phyloP scores from a whole-genome alignment of 1,140 invertebrate species.

The Drosophila funebris region DNA sequence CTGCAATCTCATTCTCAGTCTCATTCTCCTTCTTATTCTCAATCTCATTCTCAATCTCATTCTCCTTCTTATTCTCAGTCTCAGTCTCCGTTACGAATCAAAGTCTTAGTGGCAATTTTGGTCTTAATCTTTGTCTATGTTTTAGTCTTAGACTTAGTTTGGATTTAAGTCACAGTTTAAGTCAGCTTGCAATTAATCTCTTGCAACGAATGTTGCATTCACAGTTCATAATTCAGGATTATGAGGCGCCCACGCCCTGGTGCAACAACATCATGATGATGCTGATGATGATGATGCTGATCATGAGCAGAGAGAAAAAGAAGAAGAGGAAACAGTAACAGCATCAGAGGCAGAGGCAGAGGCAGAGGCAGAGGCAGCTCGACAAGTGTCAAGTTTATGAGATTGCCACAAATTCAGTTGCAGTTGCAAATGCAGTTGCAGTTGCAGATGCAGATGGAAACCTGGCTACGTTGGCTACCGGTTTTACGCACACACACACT shows the following conservation, averaged over 20 bases:
- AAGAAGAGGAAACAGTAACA: not conserved
- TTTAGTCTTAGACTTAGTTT: not conserved
- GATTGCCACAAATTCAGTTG: conserved; percentile 18
- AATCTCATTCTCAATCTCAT: no score
- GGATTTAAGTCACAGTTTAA: conserved; percentile 23
- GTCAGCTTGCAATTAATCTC: conserved; percentile 20
- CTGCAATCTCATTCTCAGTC: no score
- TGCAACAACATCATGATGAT: not conserved
- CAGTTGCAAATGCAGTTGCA: conserved; percentile 14
- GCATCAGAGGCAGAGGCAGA: no score
- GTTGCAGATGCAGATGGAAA: conserved; percentile 13
- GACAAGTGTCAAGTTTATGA: conserved; percentile 45
- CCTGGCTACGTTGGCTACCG: conserved; percentile 45
- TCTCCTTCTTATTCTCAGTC: no score
- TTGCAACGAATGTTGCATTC: conserved; percentile 14
- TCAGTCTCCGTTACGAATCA: no score
- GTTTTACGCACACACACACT: conserved; percentile 44
- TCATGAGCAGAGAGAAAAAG: not conserved
- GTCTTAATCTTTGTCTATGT: not conserved
- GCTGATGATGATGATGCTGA: not conserved
- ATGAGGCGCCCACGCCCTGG: conserved; percentile 12
- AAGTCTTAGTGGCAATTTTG: not conserved
- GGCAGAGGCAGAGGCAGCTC: no score
- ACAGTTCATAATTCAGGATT: conserved; percentile 40
- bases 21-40: no score